Evolutionary conservation across 2,888 invertebrate genomes (phyloP), one percentile per base, ranked within the genome.

Genomic region (Diachrysia chrysitis): DNA sequence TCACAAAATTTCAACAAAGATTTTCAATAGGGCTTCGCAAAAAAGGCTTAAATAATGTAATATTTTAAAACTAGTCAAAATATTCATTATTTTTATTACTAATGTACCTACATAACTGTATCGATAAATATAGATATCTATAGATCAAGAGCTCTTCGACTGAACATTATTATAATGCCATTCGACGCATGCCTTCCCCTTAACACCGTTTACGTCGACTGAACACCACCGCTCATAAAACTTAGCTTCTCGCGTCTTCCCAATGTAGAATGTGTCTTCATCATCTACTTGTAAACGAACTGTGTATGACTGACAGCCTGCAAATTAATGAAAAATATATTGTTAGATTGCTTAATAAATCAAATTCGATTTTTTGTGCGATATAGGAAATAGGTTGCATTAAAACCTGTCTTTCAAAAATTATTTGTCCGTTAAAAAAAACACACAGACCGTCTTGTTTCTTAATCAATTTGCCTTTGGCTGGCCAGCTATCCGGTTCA

Each of bases 161-260:
- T 82, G 79, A 6, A 90, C 83, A 73, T 96, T 96, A 76, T 96
- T 95, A 82, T 97, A 97, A 61, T 96, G 95, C 96, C 97, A 97
- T 84, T 97, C 97, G 0, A 96, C 95, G 67, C 96, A 96, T 0
- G 97, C 97, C 90, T 96, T 96, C 0, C 97, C 97, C 70, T 94
- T 95, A 0, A 96, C 83, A 0, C 96, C 97, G 83, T 97, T 96
- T 2, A 97, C 95, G 56, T 94, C 91, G 66, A 96, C 96, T 12
- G 89, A 90, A 68, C 96, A 96, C 91, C 96, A 95, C 56, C 96
- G 89, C 82, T 97, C 97, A 63, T 96, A 94, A 61, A 97, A 89
- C 81, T 96, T 95, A 0, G 96, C 92, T 74, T 96, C 96, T 89
- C 96, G 95, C 19, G 95, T 93, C 88, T 96, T 95, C 9, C 96